Base-by-base conservation (phyloP, 2,888 invertebrate genomes). In the Yponomeuta sedellus region DNA sequence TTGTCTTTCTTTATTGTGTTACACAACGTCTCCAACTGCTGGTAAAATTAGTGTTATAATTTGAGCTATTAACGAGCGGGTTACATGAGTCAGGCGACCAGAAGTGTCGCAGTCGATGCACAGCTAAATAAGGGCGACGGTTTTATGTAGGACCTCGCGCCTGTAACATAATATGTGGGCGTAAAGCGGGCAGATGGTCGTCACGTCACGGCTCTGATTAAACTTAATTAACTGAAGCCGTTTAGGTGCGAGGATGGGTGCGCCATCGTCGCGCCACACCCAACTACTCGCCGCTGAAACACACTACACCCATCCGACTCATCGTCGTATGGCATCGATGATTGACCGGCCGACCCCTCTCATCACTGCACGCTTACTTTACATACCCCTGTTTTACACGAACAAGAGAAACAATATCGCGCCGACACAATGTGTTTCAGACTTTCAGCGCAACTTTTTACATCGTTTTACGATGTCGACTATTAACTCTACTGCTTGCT, bases 201-300 rank as follows among this genome's bases (percentile, higher is more conserved):
- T 59, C 74, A 74, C 76, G 78, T 83, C 80, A 81, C 78, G 82
- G 81, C 80, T 83, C 83, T 88, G 89, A 90, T 91, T 89, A 91
- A 89, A 91, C 83, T 89, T 90, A 91, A 91, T 90, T 91, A 91
- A 88, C 87, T 88, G 90, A 91, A 91, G 90, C 90, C 90, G 85
- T 90, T 88, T 86, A 83, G 83, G 80, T 84, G 79, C 77, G 70
- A 77, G 80, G 72, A 71, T 74, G 73, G 77, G 76, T 74, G 71
- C 70, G 69, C 70, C 71, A 61, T 44, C 28, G 59, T 10, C 63
- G 63, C 40, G 64, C 64, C 40, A 57, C 25, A 10, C 52, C 66
- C 69, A 59, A 20, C 52, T 12, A 52, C 63, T 40, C 39, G 34
- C 40, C 64, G 66, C 57, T 61, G 66, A 67, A 34, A 34, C 56